Evolutionary conservation across 2,888 invertebrate genomes (phyloP), one percentile per base, ranked within the genome.

Genomic region (Beris chalybata): DNA sequence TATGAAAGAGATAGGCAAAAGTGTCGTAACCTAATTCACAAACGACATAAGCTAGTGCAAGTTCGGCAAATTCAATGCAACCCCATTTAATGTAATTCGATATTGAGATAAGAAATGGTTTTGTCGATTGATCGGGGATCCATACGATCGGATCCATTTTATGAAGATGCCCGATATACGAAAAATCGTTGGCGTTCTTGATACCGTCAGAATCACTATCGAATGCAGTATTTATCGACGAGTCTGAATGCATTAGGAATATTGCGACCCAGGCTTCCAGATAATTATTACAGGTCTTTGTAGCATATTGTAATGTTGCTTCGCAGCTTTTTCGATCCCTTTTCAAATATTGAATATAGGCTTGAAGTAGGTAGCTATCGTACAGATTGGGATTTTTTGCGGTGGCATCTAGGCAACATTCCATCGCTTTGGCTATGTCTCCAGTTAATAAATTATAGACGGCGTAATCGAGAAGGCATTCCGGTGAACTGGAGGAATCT

Each of bases 1-100:
- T 61, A 43, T 65, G 54, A 30, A 57, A 55, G 5, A 31, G 5
- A 58, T 67, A 69, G 52, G 53, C 47, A 58, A 47, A 58, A 32
- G 59, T 65, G 44, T 50, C 38, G 5, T 13, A 11, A 11, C 65
- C 56, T 43, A 63, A 61, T 12, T 48, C n/a, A n/a, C 48, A 43
- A 44, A 66, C 38, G 9, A 54, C 31, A 44, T 30, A 54, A 13
- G 44, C 56, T 22, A 69, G 32, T n/a, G 54, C 48, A 5, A 69
- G 15, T 50, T 65, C 65, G 43, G 69, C 69, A 59, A 64, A 69
- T 12, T 59, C 52, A 7, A 67, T 29, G 9, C 63, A 67, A 11
- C 65, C 65, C 64, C 65, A 67, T 29, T 45, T 52, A 9, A 69
- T 64, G 13, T 65, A 67, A 22, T 59, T 38, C 6, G 44, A 58